phyloP scores from a whole-genome alignment of 2,888 invertebrate species.

The Chirona hameri region DNA sequence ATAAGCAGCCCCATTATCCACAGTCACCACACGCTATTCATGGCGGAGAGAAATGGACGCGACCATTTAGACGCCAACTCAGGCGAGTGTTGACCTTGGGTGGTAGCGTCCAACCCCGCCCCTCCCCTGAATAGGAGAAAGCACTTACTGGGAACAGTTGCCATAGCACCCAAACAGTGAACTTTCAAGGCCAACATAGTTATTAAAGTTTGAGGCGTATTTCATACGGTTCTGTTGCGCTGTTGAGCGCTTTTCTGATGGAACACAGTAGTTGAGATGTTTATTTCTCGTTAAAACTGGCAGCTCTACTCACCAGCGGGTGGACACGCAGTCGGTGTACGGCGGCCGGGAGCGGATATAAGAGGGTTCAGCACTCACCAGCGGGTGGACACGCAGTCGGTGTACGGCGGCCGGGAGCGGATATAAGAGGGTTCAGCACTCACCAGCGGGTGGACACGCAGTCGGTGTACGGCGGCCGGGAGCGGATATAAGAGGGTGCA shows the following conservation, averaged over 20 bases:
- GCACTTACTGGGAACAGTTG: no score
- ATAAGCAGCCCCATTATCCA: neutral
- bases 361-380: neutral
- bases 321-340: conserved; percentile 97
- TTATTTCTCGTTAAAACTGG: neutral
- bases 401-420: no score
- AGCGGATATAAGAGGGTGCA: neutral
- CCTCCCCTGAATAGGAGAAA: neutral
- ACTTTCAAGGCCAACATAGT: no score
- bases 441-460: neutral
- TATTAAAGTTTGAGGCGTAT: no score
- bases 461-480: neutral
- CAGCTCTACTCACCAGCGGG: conserved; percentile 66
- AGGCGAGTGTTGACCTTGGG: neutral
- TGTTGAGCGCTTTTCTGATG: no score
- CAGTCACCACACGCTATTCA: neutral
- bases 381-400: neutral
- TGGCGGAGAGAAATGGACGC: neutral
- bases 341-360: conserved; percentile 86
- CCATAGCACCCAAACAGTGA: neutral
- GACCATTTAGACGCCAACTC: no score
- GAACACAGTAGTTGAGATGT: no score
- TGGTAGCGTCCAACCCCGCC: neutral
- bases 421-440: neutral
- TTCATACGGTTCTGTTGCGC: no score